These are phyloP conservation scores for Crambe crambe DNA, from an alignment of 37 sponge, comb jelly and placozoan genomes.

Conservation along the genomic window DNA sequence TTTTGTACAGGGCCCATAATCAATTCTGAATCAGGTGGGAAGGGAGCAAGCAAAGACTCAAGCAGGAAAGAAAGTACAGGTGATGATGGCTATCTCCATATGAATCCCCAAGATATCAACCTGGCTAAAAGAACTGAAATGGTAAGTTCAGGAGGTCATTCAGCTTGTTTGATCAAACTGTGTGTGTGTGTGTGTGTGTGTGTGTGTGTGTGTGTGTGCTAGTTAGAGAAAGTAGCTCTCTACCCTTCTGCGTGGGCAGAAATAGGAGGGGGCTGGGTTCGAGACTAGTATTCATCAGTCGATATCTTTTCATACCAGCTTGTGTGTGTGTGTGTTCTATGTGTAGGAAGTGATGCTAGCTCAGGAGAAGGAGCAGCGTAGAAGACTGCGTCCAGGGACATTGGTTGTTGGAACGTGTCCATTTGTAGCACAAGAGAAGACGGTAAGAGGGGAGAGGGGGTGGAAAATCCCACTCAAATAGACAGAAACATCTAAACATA, in stretches of 20 bases:
- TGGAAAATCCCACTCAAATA: no score
- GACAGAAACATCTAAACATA: no score
- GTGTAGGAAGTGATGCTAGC: conserved; percentile 27
- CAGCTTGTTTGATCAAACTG: background rate
- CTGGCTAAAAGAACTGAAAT: background rate
- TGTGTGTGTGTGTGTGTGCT: background rate
- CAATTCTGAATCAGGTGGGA: no score
- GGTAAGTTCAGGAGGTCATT: background rate
- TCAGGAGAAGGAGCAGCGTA: conserved; percentile 47
- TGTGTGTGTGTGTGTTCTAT: no score
- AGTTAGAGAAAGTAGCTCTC: background rate
- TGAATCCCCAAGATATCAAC: background rate
- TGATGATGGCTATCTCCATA: background rate
- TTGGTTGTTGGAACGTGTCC: conserved; percentile 62
- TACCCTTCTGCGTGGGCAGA: no score
- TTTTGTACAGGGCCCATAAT: no score
- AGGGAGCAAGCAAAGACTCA: no score
- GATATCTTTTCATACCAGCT: no score
- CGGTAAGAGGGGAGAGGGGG: no score
- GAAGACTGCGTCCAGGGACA: conserved; percentile 54
- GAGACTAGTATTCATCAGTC: no score
- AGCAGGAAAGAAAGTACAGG: no score
- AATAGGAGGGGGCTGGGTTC: background rate
- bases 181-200: conserved; percentile 1
- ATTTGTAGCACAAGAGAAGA: conserved; percentile 9